Base-by-base conservation (phyloP, 1,140 invertebrate genomes). In the Sitobion miscanthi region DNA sequence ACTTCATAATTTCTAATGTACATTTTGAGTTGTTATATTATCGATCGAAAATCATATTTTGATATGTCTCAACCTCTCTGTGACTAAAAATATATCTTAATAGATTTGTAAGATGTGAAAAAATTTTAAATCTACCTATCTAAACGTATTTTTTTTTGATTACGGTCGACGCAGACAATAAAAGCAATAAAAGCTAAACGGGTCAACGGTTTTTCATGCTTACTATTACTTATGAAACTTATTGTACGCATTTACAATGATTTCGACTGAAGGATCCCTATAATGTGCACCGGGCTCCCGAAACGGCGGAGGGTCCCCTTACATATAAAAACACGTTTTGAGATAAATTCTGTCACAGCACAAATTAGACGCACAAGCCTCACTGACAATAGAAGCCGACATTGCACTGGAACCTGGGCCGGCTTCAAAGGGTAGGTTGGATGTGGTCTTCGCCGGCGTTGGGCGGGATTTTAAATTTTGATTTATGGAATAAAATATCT, bases 71-170 rank as follows among this genome's bases (percentile, higher is more conserved):
- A 69, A 69, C 30, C 11, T 69, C 62, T n/a, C 2, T 77, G 62
- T 35, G 14, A 0, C n/a, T n/a, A 77, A 69, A 77, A 77, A 69
- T 14, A 35, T 35, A n/a, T 77, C 1, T 14, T 6, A n/a, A 77
- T 1, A 77, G n/a, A 77, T 77, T 17, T 77, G 11, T 77, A n/a
- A 30, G 14, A n/a, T 77, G 62, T 77, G 14, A 77, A 77, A 69
- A 77, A 77, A 77, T 17, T 1, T 77, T 77, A 17, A n/a, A 35
- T 77, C 14, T 2, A 35, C n/a, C 5, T 2, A 77, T n/a, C 30
- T n/a, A n/a, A 69, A 77, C 14, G 62, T 69, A 77, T n/a, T 77
- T n/a, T 77, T n/a, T 62, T 77, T 77, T 77, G 62, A 77, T 77
- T 77, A 77, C 30, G 62, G 62, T 77, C 30, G 62, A 77, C 30